Evolutionary conservation across 1,140 invertebrate genomes (phyloP), one percentile per base, ranked within the genome.

Genomic region (Octopus bimaculoides): DNA sequence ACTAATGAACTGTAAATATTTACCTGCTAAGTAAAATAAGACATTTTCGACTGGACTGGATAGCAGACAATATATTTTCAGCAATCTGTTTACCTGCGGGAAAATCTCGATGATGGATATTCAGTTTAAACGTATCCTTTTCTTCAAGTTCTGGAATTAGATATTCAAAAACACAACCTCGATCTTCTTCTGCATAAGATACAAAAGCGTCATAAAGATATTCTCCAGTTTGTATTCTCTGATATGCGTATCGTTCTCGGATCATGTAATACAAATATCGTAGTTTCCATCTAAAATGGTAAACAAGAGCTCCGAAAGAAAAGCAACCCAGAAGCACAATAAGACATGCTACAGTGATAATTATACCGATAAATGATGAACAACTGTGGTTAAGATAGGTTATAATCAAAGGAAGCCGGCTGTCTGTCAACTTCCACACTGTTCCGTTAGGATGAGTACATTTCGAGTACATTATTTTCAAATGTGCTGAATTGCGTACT

Each of bases 1-100:
- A 41, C 26, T 41, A 41, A 41, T 41, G 2, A 41, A 41, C 26
- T 0, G 26, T 41, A 2, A 41, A 41, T 2, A 41, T 41, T 41
- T 69, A 69, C 66, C 66, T 90, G 78, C 92, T 93, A 54, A 94
- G 90, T 12, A 94, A 86, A 56, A 93, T 87, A 61, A 94, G 86
- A 12, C 92, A 92, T 86, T 92, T 92, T 71, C 92, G 90, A 85
- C 93, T 93, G 71, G 91, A 89, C 20, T 91, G 90, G 73, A 94
- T 91, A 82, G 92, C 91, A 71, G 90, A 90, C 26, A 93, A 85
- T 73, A 94, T 92, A 81, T 92, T 91, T 82, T 93, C 92, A 0
- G 92, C 92, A 76, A 94, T 93, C 20, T 82, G 54, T 5, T 82
- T 81, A 4, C 86, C 86, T 26, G 85, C 82, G 17, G 83, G 52